Conservation (phyloP, 1,140 invertebrate species). For the Cherax destructor region DNA sequence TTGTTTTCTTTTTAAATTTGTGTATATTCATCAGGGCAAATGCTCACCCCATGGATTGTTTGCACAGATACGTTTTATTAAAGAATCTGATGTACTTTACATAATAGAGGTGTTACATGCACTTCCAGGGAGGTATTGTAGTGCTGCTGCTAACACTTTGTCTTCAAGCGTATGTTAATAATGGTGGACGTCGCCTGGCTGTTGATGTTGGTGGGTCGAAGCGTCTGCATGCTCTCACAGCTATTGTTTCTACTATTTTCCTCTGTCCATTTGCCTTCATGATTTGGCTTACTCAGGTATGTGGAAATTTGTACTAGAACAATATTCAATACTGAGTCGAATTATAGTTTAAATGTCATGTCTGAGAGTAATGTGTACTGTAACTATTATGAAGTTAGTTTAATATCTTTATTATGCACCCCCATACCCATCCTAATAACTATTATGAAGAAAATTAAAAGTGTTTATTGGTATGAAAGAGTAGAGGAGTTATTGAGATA, state of each 20-base stretch:
- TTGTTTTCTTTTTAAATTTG: background rate
- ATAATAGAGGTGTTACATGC: too few species aligned
- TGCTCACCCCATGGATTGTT: background rate
- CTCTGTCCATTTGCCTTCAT: slow-evolving; percentile 76
- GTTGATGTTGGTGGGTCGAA: slow-evolving; percentile 77
- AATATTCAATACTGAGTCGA: too few species aligned
- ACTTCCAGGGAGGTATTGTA: slow-evolving; percentile 75
- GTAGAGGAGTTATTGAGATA: too few species aligned
- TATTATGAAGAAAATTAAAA: too few species aligned
- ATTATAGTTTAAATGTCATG: too few species aligned
- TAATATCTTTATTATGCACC: too few species aligned
- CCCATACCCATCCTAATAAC: too few species aligned
- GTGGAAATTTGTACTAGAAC: background rate
- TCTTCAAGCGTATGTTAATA: slow-evolving; percentile 74
- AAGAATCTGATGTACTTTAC: too few species aligned
- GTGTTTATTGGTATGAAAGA: too few species aligned
- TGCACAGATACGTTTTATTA: too few species aligned
- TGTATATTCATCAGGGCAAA: background rate
- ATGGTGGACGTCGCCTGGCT: slow-evolving; percentile 76
- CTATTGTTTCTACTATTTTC: slow-evolving; percentile 74
- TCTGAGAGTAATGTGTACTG: too few species aligned
- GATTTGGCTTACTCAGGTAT: slow-evolving; percentile 57
- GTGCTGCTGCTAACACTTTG: slow-evolving; percentile 75
- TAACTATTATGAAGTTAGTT: too few species aligned
- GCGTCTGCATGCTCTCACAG: slow-evolving; percentile 76